A percentile compares a stretch with the other conserved stretches of the same genome.
Evolutionary conservation across 2,113 vertebrate species (phyloP).

Genomic region (Burhinus oedicnemus): DNA sequence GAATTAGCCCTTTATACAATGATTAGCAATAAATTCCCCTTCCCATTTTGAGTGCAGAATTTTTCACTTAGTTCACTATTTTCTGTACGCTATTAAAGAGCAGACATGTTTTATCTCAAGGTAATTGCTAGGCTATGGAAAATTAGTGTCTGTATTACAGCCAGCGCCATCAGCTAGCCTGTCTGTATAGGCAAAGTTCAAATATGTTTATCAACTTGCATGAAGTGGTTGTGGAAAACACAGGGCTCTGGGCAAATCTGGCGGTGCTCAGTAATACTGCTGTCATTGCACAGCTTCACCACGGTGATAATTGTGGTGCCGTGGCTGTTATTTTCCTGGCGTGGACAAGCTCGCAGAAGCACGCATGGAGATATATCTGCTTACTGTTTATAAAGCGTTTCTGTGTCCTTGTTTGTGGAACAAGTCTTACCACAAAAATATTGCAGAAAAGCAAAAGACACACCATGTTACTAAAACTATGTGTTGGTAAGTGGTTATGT

Average conservation of each 20-base stretch:
- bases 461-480: neutral
- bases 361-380: neutral
- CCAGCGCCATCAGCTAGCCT: neutral
- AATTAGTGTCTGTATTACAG: neutral
- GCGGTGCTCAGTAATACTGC: neutral
- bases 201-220: neutral
- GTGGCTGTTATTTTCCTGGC: neutral
- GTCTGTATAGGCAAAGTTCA: neutral
- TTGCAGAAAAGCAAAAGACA: neutral
- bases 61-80: neutral
- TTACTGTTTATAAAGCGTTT: neutral
- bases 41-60: neutral
- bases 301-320: rapidly evolving
- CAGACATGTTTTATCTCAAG: neutral
- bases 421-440: neutral
- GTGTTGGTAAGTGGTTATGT: neutral
- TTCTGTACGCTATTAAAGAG: neutral
- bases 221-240: neutral
- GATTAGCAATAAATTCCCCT: neutral
- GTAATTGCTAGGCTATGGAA: neutral
- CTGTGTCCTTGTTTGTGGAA: neutral
- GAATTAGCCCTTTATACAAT: neutral
- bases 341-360: neutral
- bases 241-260: neutral
- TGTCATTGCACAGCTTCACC: neutral